Conservation (phyloP, 2,113 vertebrate species). For the Vombatus ursinus region DNA sequence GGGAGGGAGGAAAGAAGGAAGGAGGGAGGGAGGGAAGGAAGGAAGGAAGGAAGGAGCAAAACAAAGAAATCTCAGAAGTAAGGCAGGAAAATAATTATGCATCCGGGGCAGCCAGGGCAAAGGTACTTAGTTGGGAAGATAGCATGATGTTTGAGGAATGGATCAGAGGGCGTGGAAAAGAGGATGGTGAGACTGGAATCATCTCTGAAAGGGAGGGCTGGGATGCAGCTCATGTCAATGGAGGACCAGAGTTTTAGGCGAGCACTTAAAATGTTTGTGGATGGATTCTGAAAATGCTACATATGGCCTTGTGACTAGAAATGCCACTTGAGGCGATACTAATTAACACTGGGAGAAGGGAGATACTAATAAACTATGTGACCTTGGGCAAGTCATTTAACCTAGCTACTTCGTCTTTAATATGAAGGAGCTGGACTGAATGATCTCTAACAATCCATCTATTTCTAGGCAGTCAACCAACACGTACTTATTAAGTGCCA, state of each 20-base stretch:
- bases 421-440: not conserved
- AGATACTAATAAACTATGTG: not conserved
- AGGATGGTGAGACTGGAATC: not conserved
- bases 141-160: not conserved
- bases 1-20: too few relatives aligned
- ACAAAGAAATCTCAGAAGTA: not conserved
- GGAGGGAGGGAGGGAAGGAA: too few relatives aligned
- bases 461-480: not conserved
- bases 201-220: not conserved
- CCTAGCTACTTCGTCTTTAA: not conserved
- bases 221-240: not conserved
- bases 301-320: not conserved
- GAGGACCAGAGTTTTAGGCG: not conserved
- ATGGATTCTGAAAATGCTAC: not conserved
- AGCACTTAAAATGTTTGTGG: not conserved
- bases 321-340: not conserved
- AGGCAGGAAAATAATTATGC: not conserved
- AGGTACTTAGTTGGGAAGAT: too few relatives aligned
- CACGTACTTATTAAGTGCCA: not conserved
- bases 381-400: not conserved
- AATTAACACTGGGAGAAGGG: not conserved
- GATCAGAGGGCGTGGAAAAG: not conserved
- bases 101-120: too few relatives aligned
- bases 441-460: not conserved
- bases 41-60: too few relatives aligned